These are phyloP conservation scores for Drosophila mauritiana DNA, from an alignment of 1,140 invertebrate species.

Conservation along the genomic window DNA sequence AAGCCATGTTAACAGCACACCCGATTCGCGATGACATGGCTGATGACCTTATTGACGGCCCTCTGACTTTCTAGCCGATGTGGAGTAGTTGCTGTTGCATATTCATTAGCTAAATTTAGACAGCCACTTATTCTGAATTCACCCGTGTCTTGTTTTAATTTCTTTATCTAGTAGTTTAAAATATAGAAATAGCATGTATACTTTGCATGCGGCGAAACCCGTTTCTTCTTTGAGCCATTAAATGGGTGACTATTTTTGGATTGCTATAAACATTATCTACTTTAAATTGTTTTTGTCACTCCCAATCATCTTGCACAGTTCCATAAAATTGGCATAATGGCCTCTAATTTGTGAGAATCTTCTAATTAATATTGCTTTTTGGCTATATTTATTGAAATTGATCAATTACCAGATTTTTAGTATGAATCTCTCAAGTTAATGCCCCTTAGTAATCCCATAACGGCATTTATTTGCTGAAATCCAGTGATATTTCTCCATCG, in stretches of 20 bases:
- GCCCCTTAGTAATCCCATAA: not conserved
- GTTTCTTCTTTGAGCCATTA: slow-evolving; percentile 31
- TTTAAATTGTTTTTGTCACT: slow-evolving; percentile 28
- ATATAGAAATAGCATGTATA: slow-evolving; percentile 11
- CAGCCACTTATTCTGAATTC: slow-evolving; percentile 6
- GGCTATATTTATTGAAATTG: not conserved
- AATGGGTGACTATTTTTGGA: slow-evolving; percentile 32
- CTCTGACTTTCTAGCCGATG: slow-evolving; percentile 39
- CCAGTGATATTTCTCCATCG: not conserved
- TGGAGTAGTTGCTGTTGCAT: slow-evolving; percentile 27
- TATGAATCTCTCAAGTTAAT: not conserved
- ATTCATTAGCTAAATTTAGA: slow-evolving; percentile 29
- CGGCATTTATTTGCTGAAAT: slow-evolving; percentile 1
- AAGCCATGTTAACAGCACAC: slow-evolving; percentile 41
- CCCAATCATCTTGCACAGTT: slow-evolving; percentile 9
- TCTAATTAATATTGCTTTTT: not conserved
- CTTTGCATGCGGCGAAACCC: slow-evolving; percentile 26
- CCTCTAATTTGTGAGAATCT: not conserved
- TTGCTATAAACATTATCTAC: slow-evolving; percentile 33
- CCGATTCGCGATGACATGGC: slow-evolving; percentile 19
- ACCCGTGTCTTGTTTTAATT: slow-evolving; percentile 2
- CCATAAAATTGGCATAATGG: not conserved
- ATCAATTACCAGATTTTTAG: not conserved
- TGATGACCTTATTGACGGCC: slow-evolving; percentile 30
- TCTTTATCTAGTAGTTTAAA: slow-evolving; percentile 22